Base-by-base conservation (phyloP, 2,797 vertebrate genomes). In the Tolypeutes matacus region DNA sequence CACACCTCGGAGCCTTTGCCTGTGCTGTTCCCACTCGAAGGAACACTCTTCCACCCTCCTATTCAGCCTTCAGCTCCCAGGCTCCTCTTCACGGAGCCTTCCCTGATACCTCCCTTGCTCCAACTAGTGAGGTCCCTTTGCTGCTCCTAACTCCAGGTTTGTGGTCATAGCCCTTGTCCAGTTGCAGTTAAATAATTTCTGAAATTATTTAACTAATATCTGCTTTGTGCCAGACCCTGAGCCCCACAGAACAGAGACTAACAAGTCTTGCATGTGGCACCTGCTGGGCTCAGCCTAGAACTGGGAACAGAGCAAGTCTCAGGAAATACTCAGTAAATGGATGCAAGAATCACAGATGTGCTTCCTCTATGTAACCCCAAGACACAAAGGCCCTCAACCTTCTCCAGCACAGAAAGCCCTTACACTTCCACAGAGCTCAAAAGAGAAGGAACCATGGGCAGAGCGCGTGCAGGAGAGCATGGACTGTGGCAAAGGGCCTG, bases 151-250 rank as follows among this genome's bases (percentile, higher is more conserved):
- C 6, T 76, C 56, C 6, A 2, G 7, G 29, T 36, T 21, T 91
- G 70, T 49, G 78, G 23, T 83, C 72, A 21, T 7, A 80, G 49
- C n/a, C 10, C 39, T 62, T 83, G 88, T 34, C 67, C 29, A 34
- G 70, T 42, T 73, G 76, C 67, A 77, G 73, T 91, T 95, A 89
- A 90, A 51, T 64, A 51, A 72, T 78, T 89, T 80, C 72, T 53
- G 81, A 87, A 81, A 62, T 81, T 49, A 73, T 73, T 92, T 82
- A 58, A 77, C 80, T 82, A 92, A 65, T 36, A 7, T 10, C 80
- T 29, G 75, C 72, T 81, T 91, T 42, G 39, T 64, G 72, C 29
- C 10, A 62, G 72, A 58, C 27, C 0, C 0, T 58, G 64, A 42
- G 53, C 23, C 56, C n/a, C n/a, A 36, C 1, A 29, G 76, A 46